Conservation (phyloP, 2,888 invertebrate genomes). For the Eubasilissa splendida region DNA sequence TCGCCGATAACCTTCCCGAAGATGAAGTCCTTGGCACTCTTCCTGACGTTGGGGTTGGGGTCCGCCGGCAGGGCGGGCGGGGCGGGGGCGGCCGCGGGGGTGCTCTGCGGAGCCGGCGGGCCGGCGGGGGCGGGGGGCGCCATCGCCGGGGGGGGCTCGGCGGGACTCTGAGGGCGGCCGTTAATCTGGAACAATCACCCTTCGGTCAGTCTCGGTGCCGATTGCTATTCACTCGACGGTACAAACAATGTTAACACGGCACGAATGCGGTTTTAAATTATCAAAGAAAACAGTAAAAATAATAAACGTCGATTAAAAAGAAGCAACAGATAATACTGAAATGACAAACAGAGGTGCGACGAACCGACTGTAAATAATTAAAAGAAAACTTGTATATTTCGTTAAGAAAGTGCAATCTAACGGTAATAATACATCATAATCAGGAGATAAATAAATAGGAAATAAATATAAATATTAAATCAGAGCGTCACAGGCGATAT, state of each 20-base stretch:
- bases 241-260: conserved; percentile 20
- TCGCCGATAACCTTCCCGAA: conserved; percentile 97
- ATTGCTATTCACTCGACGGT: not conserved
- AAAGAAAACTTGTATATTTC: too few relatives aligned
- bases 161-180: conserved; percentile 66
- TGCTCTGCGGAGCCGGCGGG: conserved; percentile 65
- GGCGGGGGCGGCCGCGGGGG: conserved; percentile 64
- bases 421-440: too few relatives aligned
- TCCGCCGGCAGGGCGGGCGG: conserved; percentile 64
- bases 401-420: too few relatives aligned
- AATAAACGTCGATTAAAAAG: conserved; percentile 12
- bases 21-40: conserved; percentile 90
- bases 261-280: conserved; percentile 20
- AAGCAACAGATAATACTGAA: not conserved
- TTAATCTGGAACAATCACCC: conserved; percentile 64
- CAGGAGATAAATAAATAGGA: too few relatives aligned
- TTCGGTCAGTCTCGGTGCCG: not conserved
- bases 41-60: conserved; percentile 72
- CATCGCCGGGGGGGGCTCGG: conserved; percentile 61
- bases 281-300: not conserved
- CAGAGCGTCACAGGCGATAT: too few relatives aligned
- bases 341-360: too few relatives aligned
- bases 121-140: conserved; percentile 65
- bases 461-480: too few relatives aligned
- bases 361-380: too few relatives aligned